phyloP scores from a whole-genome alignment of 2,113 vertebrate species.

The Xenopus tropicalis region DNA sequence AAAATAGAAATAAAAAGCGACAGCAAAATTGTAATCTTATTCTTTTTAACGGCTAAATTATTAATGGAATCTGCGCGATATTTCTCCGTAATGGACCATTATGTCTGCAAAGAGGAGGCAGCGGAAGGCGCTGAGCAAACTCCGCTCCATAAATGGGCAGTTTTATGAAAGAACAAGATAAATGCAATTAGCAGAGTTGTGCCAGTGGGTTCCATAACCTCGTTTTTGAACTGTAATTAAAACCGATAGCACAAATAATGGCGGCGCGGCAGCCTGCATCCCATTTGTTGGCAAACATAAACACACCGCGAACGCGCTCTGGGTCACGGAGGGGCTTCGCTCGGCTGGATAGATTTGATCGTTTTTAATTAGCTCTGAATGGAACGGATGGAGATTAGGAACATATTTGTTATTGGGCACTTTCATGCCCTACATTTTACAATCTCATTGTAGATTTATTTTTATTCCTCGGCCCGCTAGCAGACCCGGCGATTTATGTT shows the following conservation, averaged over 20 bases:
- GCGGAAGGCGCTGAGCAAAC: slow-evolving; percentile 13
- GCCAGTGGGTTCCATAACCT: slow-evolving; percentile 27
- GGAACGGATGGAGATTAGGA: neutral
- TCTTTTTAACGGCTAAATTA: slow-evolving; percentile 40
- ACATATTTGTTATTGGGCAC: neutral
- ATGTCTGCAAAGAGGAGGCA: slow-evolving; percentile 15
- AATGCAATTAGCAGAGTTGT: slow-evolving; percentile 19
- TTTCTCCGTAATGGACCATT: slow-evolving; percentile 27
- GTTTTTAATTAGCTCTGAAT: slow-evolving; percentile 9
- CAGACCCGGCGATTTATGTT: neutral
- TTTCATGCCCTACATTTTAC: neutral
- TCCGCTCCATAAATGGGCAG: slow-evolving; percentile 25
- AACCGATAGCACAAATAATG: slow-evolving; percentile 16
- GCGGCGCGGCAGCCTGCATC: neutral
- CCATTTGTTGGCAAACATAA: neutral
- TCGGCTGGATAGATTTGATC: slow-evolving; percentile 11
- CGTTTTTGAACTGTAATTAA: slow-evolving; percentile 38
- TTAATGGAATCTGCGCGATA: slow-evolving; percentile 36
- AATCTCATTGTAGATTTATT: neutral
- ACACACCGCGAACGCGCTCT: neutral
- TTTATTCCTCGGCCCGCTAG: neutral
- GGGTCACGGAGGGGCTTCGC: neutral
- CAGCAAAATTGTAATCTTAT: too few species aligned
- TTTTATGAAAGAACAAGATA: slow-evolving; percentile 27
- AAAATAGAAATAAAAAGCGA: too few species aligned